Conservation (phyloP, 2,797 vertebrate species). For the Gadopsis bispinosus region DNA sequence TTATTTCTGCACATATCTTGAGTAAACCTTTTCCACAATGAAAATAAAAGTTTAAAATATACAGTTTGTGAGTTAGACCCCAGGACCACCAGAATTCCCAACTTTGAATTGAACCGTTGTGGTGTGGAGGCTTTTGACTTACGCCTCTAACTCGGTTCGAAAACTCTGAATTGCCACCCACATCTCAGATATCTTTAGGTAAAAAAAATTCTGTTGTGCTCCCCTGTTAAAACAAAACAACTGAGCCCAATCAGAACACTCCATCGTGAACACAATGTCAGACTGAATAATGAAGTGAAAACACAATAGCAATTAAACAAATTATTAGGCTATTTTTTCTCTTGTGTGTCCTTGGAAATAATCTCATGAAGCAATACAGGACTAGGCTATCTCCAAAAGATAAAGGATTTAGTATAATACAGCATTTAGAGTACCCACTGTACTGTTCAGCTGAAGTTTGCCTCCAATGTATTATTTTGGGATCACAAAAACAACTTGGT, state of each 20-base stretch:
- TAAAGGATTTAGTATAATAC: too few species aligned
- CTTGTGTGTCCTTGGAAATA: background rate
- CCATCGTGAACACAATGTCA: background rate
- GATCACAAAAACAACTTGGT: background rate
- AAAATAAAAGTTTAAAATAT: background rate
- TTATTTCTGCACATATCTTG: background rate
- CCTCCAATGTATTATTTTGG: background rate
- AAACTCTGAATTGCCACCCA: background rate
- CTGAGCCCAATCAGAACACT: background rate
- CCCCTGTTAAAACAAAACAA: too few species aligned
- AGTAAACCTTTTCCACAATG: background rate
- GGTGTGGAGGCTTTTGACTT: conserved; percentile 15
- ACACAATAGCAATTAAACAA: background rate
- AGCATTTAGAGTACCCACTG: conserved; percentile 1
- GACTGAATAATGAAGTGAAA: background rate
- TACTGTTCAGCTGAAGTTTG: background rate
- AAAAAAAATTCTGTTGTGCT: background rate
- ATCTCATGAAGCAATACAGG: background rate
- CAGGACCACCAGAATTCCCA: background rate
- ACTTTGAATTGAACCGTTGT: conserved; percentile 9
- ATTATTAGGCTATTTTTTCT: background rate
- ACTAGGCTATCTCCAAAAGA: background rate
- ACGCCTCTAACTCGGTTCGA: background rate
- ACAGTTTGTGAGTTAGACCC: background rate
- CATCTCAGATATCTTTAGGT: conserved; percentile 6